Evolutionary conservation across 2,113 vertebrate genomes (phyloP).

Genomic region (Numida meleagris): DNA sequence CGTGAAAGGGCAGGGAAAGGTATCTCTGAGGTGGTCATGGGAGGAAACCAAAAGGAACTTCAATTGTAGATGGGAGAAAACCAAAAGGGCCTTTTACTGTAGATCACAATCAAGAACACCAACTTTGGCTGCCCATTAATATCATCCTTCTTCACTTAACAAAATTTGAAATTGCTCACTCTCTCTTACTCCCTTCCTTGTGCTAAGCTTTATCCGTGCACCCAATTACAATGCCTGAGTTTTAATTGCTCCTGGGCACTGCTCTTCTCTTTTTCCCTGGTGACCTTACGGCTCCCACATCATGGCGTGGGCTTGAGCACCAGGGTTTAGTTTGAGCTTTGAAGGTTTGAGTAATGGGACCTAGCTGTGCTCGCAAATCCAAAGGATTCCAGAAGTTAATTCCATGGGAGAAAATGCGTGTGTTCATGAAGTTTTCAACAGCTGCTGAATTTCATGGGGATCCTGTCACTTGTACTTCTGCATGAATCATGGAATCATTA

Average conservation of each 20-base stretch:
- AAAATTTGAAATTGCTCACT: neutral
- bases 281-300: neutral
- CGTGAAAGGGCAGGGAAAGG: neutral
- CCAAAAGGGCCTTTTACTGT: neutral
- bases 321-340: neutral
- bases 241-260: neutral
- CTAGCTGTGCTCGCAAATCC: neutral
- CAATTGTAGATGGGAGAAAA: neutral
- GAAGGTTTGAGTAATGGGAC: neutral
- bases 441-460: neutral
- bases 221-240: neutral
- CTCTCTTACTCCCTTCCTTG: neutral
- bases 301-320: neutral
- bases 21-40: neutral
- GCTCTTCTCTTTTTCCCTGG: neutral
- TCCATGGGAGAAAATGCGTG: neutral
- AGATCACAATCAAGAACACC: too few species aligned
- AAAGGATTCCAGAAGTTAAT: neutral
- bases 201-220: neutral
- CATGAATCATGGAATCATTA: too few species aligned
- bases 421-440: neutral
- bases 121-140: neutral
- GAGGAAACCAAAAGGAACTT: neutral
- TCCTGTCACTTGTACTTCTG: neutral
- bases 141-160: neutral